Evolutionary conservation across 2,888 invertebrate genomes (phyloP), one percentile per base, ranked within the genome.

Genomic region (Drepana falcataria): DNA sequence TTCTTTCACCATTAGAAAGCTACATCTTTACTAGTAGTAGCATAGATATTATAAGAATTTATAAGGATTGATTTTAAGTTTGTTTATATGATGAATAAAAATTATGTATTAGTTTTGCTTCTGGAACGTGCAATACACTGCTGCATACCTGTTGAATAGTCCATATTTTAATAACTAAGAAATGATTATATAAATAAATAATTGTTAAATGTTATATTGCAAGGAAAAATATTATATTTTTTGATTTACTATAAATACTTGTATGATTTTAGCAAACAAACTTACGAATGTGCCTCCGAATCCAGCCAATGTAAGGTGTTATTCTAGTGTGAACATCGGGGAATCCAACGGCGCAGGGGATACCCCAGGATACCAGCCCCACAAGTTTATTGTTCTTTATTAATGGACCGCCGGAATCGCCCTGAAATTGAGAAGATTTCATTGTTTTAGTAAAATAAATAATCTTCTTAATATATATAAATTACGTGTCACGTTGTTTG

Each of bases 291-390:
- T 67, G 63, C 48, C 66, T 52, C 49, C 55, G 60, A 57, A 91
- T 85, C 91, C 91, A 91, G 9, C 61, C 53, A 4, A 79, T 52
- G 56, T 81, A 87, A 0, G 81, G 75, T n/a, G 69, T 65, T 52
- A 87, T 77, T 60, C 91, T 82, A 2, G 89, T 88, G 55, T 91
- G 91, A 0, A 91, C 91, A 59, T 91, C 91, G 1, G 91, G 91
- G 52, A 89, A 91, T 2, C 91, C 91, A 40, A 76, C 72, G 1
- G 85, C 91, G 58, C 91, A 91, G 1, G 91, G 91, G 35, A 91
- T 87, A 1, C 91, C 91, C 87, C 91, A 91, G 4, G 91, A 91
- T 2, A 89, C 86, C 2, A 91, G 48, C 6, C 91, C 91, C 21
- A 85, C 87, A 0, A 91, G 68, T 53, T 77, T 63, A 34, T 74